Evolutionary conservation across 2,888 invertebrate genomes (phyloP).

Genomic region (Chymomyza caudatula): DNA sequence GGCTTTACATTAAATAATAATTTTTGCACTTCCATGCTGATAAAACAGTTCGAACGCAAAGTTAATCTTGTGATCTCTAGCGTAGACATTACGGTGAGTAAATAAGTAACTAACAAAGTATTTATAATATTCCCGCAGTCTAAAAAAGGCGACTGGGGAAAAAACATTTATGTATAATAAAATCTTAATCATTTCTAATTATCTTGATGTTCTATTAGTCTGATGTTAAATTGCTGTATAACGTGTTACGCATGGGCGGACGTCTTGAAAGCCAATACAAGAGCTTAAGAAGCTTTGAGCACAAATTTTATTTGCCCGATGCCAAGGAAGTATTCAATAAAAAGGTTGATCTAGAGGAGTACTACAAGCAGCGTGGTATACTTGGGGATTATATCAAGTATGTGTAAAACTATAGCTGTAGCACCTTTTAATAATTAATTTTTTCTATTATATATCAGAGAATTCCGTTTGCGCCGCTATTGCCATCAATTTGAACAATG

Average conservation of each 20-base stretch:
- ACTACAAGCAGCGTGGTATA: constrained; percentile 75
- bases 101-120: neutral
- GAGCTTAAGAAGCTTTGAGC: constrained; percentile 65
- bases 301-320: constrained; percentile 72
- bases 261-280: constrained; percentile 66
- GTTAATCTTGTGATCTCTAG: constrained; percentile 75
- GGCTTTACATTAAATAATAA: constrained; percentile 73
- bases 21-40: constrained; percentile 74
- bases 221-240: constrained; percentile 74
- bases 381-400: constrained; percentile 76
- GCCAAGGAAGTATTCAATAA: constrained; percentile 67
- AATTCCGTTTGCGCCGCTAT: constrained; percentile 75
- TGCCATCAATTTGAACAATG: constrained; percentile 74
- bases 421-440: neutral
- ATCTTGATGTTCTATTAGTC: constrained; percentile 48
- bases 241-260: constrained; percentile 72
- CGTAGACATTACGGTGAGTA: constrained; percentile 74
- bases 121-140: no score
- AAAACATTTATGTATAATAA: neutral
- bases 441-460: constrained; percentile 42
- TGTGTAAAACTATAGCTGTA: constrained; percentile 25
- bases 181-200: neutral
- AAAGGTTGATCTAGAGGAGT: constrained; percentile 74
- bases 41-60: constrained; percentile 74
- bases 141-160: no score